These are phyloP conservation scores for Parnassius glacialis DNA, from an alignment of 2,888 invertebrate genomes.

Conservation along the genomic window DNA sequence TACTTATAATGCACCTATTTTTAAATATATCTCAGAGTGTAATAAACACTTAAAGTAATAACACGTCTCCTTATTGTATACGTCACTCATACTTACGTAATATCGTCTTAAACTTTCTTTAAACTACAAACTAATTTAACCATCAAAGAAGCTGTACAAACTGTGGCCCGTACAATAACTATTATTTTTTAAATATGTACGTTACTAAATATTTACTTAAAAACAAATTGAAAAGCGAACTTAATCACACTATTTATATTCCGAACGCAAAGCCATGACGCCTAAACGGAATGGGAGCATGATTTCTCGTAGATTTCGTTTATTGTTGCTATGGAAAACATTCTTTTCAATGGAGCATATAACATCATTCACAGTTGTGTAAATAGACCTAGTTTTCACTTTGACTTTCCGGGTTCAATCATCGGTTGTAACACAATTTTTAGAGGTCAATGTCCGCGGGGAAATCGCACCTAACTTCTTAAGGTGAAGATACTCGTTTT, in stretches of 20 bases:
- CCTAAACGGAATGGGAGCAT: background rate
- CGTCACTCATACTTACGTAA: too few species aligned
- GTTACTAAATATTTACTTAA: too few species aligned
- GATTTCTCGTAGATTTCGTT: slow-evolving; percentile 3
- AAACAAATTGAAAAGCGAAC: background rate
- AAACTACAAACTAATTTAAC: too few species aligned
- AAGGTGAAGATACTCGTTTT: slow-evolving; percentile 28
- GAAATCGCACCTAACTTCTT: slow-evolving; percentile 42
- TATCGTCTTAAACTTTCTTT: too few species aligned
- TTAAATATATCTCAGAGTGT: too few species aligned
- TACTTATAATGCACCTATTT: too few species aligned
- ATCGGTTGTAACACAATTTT: slow-evolving; percentile 52
- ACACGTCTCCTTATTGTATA: too few species aligned
- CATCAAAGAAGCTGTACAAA: too few species aligned
- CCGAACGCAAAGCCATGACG: background rate
- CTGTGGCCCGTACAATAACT: too few species aligned
- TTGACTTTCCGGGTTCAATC: slow-evolving; percentile 65
- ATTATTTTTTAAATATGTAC: too few species aligned
- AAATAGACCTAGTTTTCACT: slow-evolving; percentile 40
- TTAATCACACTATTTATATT: background rate
- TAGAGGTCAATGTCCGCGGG: slow-evolving; percentile 62
- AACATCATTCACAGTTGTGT: slow-evolving; percentile 32
- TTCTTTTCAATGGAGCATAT: slow-evolving; percentile 11
- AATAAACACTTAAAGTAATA: too few species aligned
- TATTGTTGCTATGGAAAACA: slow-evolving; percentile 19